Conservation (phyloP, 2,888 invertebrate genomes). For the Drosophila longiperda region DNA sequence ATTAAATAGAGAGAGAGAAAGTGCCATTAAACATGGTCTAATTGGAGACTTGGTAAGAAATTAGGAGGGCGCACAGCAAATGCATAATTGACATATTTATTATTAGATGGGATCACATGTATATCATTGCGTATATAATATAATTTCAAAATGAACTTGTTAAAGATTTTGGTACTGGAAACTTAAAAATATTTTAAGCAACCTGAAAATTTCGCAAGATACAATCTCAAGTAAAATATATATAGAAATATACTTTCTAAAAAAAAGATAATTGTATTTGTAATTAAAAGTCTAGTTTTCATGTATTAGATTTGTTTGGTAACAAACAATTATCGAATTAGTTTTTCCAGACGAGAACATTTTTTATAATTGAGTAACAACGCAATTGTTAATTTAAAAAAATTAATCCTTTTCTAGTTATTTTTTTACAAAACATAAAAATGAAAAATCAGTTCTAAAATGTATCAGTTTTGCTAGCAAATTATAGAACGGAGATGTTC, state of each 20-base stretch:
- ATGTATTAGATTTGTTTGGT: background rate
- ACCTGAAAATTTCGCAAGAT: background rate
- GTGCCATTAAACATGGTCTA: background rate
- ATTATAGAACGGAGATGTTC: background rate
- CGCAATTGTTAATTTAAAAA: background rate
- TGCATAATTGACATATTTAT: background rate
- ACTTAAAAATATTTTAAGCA: background rate
- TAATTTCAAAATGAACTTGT: background rate
- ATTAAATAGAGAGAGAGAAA: background rate
- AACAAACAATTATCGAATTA: background rate
- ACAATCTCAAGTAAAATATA: background rate
- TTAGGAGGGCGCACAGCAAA: slow-evolving; percentile 3
- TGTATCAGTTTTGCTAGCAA: background rate
- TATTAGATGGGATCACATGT: background rate
- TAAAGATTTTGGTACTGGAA: background rate
- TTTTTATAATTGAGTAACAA: background rate
- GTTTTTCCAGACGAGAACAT: background rate
- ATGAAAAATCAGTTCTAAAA: background rate
- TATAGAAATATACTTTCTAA: too few relatives aligned
- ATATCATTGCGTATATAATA: background rate
- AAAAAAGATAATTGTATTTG: background rate
- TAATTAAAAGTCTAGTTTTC: background rate
- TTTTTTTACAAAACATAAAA: too few relatives aligned
- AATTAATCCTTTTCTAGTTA: too few relatives aligned
- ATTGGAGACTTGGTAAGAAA: background rate